Evolutionary conservation across 1,140 invertebrate species (phyloP).

Genomic region (Ridgeia piscesae): DNA sequence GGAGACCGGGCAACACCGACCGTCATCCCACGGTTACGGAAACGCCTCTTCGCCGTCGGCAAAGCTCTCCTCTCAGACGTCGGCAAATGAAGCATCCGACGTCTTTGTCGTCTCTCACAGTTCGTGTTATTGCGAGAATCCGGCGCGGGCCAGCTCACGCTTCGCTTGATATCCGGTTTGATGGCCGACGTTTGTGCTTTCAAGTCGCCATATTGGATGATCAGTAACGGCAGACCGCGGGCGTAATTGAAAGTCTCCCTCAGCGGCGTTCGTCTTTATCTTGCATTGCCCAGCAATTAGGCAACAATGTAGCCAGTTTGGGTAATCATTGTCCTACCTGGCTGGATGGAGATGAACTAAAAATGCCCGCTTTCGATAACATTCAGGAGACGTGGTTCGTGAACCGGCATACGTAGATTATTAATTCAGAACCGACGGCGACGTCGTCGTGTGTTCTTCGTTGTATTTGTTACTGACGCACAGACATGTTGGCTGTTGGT

Average conservation of each 20-base stretch:
- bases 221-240: not conserved
- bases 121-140: slow-evolving; percentile 1
- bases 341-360: not conserved
- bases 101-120: not conserved
- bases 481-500: no score
- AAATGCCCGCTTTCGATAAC: not conserved
- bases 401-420: not conserved
- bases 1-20: not conserved
- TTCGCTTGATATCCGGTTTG: not conserved
- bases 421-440: not conserved
- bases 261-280: not conserved
- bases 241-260: not conserved
- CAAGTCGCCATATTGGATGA: not conserved
- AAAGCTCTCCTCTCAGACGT: not conserved
- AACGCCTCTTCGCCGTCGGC: not conserved
- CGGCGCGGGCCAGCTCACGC: not conserved
- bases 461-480: not conserved
- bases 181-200: not conserved
- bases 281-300: not conserved
- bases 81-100: not conserved
- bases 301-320: not conserved
- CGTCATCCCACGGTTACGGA: not conserved
- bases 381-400: not conserved
- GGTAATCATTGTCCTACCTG: not conserved
- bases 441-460: not conserved